Percentiles rank a stretch among this genome's conserved stretches.
These are phyloP conservation scores for Coendou prehensilis DNA, from an alignment of 2,797 vertebrate genomes.

Conservation along the genomic window DNA sequence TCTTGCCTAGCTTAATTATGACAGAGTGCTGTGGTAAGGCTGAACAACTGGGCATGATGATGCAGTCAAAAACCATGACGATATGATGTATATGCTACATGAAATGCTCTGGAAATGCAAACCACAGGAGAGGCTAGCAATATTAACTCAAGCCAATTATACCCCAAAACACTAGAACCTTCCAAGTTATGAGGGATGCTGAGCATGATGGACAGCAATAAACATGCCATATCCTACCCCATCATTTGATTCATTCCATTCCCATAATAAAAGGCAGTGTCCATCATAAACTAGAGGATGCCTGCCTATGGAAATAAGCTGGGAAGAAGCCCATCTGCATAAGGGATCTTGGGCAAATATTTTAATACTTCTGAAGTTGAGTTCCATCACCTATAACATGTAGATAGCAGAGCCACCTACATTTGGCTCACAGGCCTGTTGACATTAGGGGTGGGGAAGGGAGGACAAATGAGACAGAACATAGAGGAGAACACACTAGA, in stretches of 20 bases:
- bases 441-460: not conserved
- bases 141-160: not conserved
- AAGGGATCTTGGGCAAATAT: not conserved
- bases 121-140: not conserved
- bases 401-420: not conserved
- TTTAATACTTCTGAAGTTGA: not conserved
- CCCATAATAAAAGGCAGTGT: not conserved
- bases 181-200: not conserved
- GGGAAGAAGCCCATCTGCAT: not conserved
- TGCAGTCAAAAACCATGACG: conserved; percentile 17
- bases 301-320: not conserved
- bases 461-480: not conserved
- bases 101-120: not conserved
- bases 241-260: not conserved
- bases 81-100: not conserved
- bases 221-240: not conserved
- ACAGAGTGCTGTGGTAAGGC: conserved; percentile 49
- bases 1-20: conserved; percentile 64
- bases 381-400: not conserved
- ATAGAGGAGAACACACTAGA: not conserved
- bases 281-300: not conserved
- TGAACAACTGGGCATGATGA: rapidly evolving
- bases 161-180: not conserved
- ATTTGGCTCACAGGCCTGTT: not conserved
- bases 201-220: not conserved